Evolutionary conservation across 2,797 vertebrate genomes (phyloP).

Genomic region (Hemitrygon akajei): DNA sequence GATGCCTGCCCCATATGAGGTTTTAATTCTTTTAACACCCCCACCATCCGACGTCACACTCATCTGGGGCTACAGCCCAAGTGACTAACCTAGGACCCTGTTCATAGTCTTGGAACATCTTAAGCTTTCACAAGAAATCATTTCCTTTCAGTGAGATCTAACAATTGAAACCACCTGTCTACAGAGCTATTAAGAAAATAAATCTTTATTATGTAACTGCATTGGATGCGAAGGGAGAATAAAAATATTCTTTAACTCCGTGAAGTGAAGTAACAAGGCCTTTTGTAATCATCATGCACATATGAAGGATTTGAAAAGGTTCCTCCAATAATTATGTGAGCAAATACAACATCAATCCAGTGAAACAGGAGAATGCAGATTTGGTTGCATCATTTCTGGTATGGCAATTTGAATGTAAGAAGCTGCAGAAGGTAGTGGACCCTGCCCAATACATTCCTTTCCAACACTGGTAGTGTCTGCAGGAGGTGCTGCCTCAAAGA

Average conservation of each 20-base stretch:
- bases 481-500: too few relatives aligned
- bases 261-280: background rate
- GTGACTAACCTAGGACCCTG: conserved; percentile 43
- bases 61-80: conserved; percentile 51
- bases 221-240: background rate
- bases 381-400: background rate
- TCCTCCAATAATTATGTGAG: background rate
- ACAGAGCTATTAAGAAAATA: background rate
- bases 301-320: background rate
- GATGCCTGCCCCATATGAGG: conserved; percentile 41
- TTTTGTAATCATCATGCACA: background rate
- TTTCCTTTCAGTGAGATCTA: conserved; percentile 58
- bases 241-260: background rate
- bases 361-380: background rate
- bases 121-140: conserved; percentile 55
- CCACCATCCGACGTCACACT: conserved; percentile 4
- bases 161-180: conserved; percentile 46
- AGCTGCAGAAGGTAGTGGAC: too few relatives aligned
- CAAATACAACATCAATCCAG: background rate
- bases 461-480: too few relatives aligned
- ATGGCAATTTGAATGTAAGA: too few relatives aligned
- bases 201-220: background rate
- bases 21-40: conserved; percentile 48
- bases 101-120: conserved; percentile 57
- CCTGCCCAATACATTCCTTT: too few relatives aligned